These are phyloP conservation scores for Nephila pilipes DNA, from an alignment of 1,140 invertebrate species.

Conservation along the genomic window DNA sequence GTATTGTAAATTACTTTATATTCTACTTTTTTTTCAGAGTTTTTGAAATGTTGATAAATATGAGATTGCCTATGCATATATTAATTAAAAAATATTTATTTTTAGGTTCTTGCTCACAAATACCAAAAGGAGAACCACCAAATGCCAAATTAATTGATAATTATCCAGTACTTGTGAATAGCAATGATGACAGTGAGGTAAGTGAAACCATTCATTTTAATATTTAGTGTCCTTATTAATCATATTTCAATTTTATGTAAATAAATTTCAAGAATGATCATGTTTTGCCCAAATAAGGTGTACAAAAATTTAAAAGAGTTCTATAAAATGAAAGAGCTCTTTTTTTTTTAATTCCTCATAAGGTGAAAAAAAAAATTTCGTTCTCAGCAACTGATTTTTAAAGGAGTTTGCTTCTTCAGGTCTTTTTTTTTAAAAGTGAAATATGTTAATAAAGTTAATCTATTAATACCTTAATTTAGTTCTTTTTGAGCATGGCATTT, in stretches of 20 bases:
- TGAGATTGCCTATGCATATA: background rate
- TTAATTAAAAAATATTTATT: background rate
- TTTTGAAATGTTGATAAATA: background rate
- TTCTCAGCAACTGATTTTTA: too few relatives aligned
- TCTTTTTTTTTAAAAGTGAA: too few relatives aligned
- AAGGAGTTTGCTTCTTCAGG: too few relatives aligned
- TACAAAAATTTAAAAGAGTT: too few relatives aligned
- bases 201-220: background rate
- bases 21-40: background rate
- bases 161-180: background rate
- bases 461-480: too few relatives aligned
- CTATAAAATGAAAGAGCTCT: too few relatives aligned
- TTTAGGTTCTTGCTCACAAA: slow-evolving; percentile 43
- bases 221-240: background rate
- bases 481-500: too few relatives aligned
- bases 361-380: too few relatives aligned
- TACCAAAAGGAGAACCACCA: background rate
- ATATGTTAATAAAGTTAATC: too few relatives aligned
- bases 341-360: too few relatives aligned
- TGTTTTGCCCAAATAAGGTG: background rate
- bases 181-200: slow-evolving; percentile 47
- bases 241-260: background rate
- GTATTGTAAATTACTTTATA: background rate
- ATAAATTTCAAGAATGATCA: background rate
- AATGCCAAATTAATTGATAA: background rate